Percentiles rank a stretch among this genome's conserved stretches.
These are phyloP conservation scores for Miichthys miiuy DNA, from an alignment of 2,797 vertebrate species.

Conservation along the genomic window DNA sequence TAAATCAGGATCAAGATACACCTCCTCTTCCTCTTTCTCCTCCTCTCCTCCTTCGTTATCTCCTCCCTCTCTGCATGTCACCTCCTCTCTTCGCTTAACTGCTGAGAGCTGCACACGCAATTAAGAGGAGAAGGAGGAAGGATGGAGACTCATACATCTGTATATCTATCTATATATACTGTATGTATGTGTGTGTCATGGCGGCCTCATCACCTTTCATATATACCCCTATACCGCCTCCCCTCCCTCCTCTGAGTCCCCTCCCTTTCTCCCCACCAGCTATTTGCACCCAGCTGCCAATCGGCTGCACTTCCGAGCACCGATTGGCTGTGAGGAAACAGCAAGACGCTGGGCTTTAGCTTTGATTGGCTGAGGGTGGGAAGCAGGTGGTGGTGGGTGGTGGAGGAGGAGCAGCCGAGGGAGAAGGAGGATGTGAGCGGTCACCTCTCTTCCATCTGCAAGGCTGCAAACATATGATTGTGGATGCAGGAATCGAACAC, in stretches of 20 bases:
- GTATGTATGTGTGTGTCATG: conserved; percentile 50
- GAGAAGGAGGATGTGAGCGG: conserved; percentile 73
- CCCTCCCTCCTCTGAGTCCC: conserved; percentile 17
- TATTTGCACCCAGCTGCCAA: conserved; percentile 67
- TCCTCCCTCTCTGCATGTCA: conserved; percentile 13
- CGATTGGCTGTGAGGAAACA: conserved; percentile 81
- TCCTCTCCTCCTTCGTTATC: conserved; percentile 2
- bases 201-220: conserved; percentile 69
- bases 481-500: conserved; percentile 28
- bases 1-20: neutral
- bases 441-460: conserved; percentile 58
- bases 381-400: conserved; percentile 62
- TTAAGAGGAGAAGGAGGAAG: conserved; percentile 39
- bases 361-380: conserved; percentile 63
- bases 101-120: conserved; percentile 40
- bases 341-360: conserved; percentile 45
- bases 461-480: conserved; percentile 51
- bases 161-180: neutral
- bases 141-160: conserved; percentile 25
- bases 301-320: conserved; percentile 36
- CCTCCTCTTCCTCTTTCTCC: conserved; percentile 13
- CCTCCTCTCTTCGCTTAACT: conserved; percentile 19
- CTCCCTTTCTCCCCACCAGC: conserved; percentile 61
- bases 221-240: conserved; percentile 6
- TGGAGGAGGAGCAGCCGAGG: conserved; percentile 57